These are phyloP conservation scores for Pseudomyrmex gracilis DNA, from an alignment of 1,140 invertebrate genomes.

Conservation along the genomic window DNA sequence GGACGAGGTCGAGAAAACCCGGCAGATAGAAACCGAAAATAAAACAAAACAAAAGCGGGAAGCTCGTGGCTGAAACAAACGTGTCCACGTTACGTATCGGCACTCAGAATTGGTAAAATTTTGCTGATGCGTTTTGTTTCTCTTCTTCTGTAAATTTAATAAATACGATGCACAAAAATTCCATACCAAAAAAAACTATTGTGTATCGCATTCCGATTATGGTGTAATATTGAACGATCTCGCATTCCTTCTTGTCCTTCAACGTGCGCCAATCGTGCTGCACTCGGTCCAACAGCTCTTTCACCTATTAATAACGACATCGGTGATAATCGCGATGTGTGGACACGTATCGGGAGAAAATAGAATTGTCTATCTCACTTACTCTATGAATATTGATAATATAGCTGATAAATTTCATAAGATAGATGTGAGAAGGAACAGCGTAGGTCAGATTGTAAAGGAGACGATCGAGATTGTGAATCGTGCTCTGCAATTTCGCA, in stretches of 20 bases:
- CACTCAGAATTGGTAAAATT: too few species aligned
- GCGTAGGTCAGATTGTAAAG: conserved; percentile 14
- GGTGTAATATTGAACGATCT: conserved; percentile 14
- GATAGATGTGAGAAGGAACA: conserved; percentile 10
- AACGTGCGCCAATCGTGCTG: conserved; percentile 22
- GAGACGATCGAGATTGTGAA: conserved; percentile 7
- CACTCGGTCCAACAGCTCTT: not conserved
- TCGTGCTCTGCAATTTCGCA: not conserved
- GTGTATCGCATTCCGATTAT: conserved; percentile 27
- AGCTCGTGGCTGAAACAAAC: not conserved
- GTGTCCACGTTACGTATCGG: not conserved
- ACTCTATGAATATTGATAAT: conserved; percentile 1
- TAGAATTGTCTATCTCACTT: not conserved
- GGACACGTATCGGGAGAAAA: not conserved
- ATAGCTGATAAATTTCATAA: not conserved
- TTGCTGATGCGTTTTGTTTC: not conserved
- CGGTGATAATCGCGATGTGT: not conserved
- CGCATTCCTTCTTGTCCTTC: conserved; percentile 4
- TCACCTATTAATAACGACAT: conserved; percentile 19
- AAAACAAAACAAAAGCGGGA: not conserved
- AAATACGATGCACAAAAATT: not conserved
- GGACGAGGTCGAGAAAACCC: conserved; percentile 1
- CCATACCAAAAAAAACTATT: conserved; percentile 10
- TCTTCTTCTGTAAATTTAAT: not conserved
- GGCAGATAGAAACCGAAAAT: not conserved